These are phyloP conservation scores for Desmophyllum pertusum DNA, from an alignment of 92 coral and sea anemone genomes.

Conservation along the genomic window DNA sequence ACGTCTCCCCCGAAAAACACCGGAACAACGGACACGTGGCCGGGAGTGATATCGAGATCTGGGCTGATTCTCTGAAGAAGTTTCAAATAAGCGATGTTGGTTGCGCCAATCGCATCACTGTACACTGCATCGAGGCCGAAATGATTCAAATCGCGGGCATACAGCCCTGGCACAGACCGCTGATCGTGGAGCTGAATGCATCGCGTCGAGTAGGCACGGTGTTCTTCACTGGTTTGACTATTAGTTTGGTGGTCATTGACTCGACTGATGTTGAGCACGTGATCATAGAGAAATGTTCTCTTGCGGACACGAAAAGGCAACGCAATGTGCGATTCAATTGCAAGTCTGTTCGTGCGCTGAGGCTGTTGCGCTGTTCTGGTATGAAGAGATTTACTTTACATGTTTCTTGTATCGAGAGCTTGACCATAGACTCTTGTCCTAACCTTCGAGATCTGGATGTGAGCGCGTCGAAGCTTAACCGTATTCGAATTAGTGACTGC, in stretches of 20 bases:
- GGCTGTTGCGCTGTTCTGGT: constrained; percentile 64
- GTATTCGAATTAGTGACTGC: constrained; percentile 62
- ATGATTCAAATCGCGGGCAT: constrained; percentile 63
- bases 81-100: constrained; percentile 65
- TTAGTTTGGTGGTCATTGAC: constrained; percentile 45
- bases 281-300: constrained; percentile 63
- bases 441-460: constrained; percentile 63
- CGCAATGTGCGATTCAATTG: constrained; percentile 76
- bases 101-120: constrained; percentile 41
- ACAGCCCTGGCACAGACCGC: constrained; percentile 47
- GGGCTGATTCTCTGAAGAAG: constrained; percentile 55
- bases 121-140: constrained; percentile 54
- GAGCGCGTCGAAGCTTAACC: constrained; percentile 43
- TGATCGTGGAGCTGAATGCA: constrained; percentile 55
- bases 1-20: constrained; percentile 56
- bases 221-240: constrained; percentile 40
- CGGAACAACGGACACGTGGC: constrained; percentile 15
- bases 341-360: constrained; percentile 55
- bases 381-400: constrained; percentile 67
- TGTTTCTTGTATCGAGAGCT: constrained; percentile 58
- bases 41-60: constrained; percentile 55
- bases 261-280: constrained; percentile 51
- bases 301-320: constrained; percentile 41
- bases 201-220: constrained; percentile 51
- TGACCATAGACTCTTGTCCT: constrained; percentile 72